phyloP scores from a whole-genome alignment of 2,888 invertebrate genomes.

The Oxystoma pomonae region DNA sequence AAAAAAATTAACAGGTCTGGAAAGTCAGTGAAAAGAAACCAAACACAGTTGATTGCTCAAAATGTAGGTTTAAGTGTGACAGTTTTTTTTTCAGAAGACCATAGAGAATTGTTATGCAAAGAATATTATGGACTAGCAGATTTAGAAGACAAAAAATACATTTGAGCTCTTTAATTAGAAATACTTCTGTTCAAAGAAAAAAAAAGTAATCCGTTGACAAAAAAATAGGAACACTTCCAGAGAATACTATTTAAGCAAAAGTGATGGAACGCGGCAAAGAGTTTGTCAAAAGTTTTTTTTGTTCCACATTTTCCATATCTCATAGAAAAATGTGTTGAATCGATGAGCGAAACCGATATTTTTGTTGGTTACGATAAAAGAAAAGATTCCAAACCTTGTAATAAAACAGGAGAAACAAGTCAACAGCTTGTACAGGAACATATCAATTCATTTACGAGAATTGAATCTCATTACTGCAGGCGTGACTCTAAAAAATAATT shows the following conservation, averaged over 20 bases:
- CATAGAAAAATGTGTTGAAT: constrained; percentile 5
- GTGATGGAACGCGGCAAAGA: constrained; percentile 7
- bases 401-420: constrained; percentile 2
- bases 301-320: constrained; percentile 11
- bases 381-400: not conserved
- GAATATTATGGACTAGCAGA: constrained; percentile 13
- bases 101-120: constrained; percentile 10
- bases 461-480: constrained; percentile 6
- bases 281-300: constrained; percentile 15
- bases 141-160: constrained; percentile 9
- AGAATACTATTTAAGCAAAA: constrained; percentile 9
- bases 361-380: constrained; percentile 11
- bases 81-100: constrained; percentile 6
- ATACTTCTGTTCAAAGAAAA: constrained; percentile 12
- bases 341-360: not conserved
- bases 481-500: not conserved
- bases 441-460: constrained; percentile 11
- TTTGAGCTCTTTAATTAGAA: constrained; percentile 10
- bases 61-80: constrained; percentile 13
- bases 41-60: constrained; percentile 12
- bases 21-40: constrained; percentile 10
- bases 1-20: constrained; percentile 10
- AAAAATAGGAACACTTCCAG: constrained; percentile 13
- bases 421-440: constrained; percentile 11
- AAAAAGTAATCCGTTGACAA: constrained; percentile 10